Conservation (phyloP, 2,113 vertebrate genomes). For the Nyctereutes procyonoides region DNA sequence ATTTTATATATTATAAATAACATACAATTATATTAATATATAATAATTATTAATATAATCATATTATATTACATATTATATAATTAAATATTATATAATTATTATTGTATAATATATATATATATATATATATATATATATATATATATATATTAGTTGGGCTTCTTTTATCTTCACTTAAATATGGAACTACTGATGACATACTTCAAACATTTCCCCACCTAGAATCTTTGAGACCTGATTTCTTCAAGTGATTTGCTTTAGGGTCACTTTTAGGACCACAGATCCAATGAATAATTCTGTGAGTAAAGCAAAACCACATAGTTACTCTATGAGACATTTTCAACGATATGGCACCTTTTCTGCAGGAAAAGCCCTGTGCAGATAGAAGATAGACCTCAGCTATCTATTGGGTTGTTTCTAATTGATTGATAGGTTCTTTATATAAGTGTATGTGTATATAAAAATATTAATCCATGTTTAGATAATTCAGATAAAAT, state of each 20-base stretch:
- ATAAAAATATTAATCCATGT: slow-evolving; percentile 3
- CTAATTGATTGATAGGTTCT: neutral
- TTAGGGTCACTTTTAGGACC: slow-evolving; percentile 15
- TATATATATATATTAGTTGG: neutral
- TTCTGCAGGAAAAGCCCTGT: slow-evolving; percentile 85
- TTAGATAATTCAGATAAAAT: neutral
- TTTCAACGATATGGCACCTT: slow-evolving; percentile 87
- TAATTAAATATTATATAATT: too few relatives aligned
- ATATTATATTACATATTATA: neutral
- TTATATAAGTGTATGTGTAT: neutral
- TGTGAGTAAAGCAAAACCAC: slow-evolving; percentile 87
- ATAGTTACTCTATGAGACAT: slow-evolving; percentile 88
- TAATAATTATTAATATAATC: too few relatives aligned
- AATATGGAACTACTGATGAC: neutral
- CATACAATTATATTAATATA: too few relatives aligned
- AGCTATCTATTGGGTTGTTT: neutral
- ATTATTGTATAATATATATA: too few relatives aligned
- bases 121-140: too few relatives aligned
- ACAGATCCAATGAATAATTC: slow-evolving; percentile 81
- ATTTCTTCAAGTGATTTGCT: neutral
- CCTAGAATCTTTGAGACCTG: neutral
- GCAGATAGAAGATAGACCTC: slow-evolving; percentile 92
- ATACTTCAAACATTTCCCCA: neutral
- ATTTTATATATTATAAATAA: too few relatives aligned
- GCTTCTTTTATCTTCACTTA: neutral